Evolutionary conservation across 2,797 vertebrate genomes (phyloP), one percentile per base, ranked within the genome.

Genomic region (Pachyuromys duprasi): DNA sequence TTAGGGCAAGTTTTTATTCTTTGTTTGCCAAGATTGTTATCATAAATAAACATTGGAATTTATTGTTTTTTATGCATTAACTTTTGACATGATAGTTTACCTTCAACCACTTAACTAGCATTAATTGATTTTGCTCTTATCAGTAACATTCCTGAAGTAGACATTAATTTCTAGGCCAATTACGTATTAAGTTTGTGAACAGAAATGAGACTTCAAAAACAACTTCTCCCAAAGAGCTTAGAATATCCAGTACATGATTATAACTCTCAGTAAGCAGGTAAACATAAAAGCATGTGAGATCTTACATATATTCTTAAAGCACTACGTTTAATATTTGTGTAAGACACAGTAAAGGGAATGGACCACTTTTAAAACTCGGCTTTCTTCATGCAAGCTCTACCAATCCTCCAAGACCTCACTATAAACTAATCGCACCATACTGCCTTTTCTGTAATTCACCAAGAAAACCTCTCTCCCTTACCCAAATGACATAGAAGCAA

Each of bases 91-190:
- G 45, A 49, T 49, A 49, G 45, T 49, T 49, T 49, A 49, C 45
- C 45, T 8, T 49, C 45, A 49, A 9, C 15, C 17, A 49, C 69
- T 93, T 93, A 89, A 75, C 39, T 75, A 28, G 39, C 22, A 75
- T 75, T 75, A 45, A 45, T 28, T 26, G 42, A 86, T 79, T 95
- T 86, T 90, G 78, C 31, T 92, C 81, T 75, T 55, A 45, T 49
- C 13, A 3, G 42, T 79, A 83, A 93, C 24, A 79, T 93, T 79
- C 20, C 72, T 81, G 53, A 93, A 62, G 33, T 93, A 86, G 36
- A 76, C 65, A 86, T 87, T 87, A 36, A 91, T 91, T 92, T 96
- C 86, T 70, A 84, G 76, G 89, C 7, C 18, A 90, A 75, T 62
- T 65, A 55, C 76, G 18, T 91, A 83, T 96, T 72, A 86, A 83